Evolutionary conservation across 2,113 vertebrate species (phyloP).

Genomic region (Elgaria multicarinata): DNA sequence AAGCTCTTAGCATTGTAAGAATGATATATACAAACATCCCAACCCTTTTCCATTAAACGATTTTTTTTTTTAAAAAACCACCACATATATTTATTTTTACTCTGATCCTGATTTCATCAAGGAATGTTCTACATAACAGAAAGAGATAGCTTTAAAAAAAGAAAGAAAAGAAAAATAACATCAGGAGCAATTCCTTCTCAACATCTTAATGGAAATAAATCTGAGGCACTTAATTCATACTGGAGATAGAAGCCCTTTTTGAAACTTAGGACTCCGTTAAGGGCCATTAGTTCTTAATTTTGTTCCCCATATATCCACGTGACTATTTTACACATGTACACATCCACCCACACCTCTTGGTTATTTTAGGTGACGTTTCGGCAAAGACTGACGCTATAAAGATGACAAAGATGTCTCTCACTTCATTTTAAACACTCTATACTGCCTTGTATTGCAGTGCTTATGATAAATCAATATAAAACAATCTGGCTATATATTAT

Average conservation of each 20-base stretch:
- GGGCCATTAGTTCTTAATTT: background rate
- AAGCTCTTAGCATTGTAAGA: background rate
- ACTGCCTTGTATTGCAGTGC: conserved; percentile 13
- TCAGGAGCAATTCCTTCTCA: background rate
- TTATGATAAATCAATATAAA: conserved; percentile 44
- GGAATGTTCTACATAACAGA: background rate
- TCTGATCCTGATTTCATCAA: conserved; percentile 2
- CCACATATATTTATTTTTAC: background rate
- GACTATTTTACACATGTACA: conserved; percentile 10
- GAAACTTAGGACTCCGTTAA: background rate
- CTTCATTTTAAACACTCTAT: conserved; percentile 45
- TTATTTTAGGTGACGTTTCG: conserved; percentile 24
- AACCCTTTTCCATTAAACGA: background rate
- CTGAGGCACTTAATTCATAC: background rate
- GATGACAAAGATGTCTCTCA: conserved; percentile 36
- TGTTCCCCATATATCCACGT: background rate
- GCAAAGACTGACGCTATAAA: conserved; percentile 22
- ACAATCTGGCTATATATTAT: conserved; percentile 32
- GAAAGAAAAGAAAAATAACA: background rate
- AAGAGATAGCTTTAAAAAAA: background rate
- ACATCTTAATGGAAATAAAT: background rate
- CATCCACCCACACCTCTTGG: background rate
- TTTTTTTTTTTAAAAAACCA: background rate
- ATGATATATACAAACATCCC: background rate
- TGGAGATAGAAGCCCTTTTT: background rate